Base-by-base conservation (phyloP, 2,797 vertebrate genomes). In the Gymnopithys bicolor region DNA sequence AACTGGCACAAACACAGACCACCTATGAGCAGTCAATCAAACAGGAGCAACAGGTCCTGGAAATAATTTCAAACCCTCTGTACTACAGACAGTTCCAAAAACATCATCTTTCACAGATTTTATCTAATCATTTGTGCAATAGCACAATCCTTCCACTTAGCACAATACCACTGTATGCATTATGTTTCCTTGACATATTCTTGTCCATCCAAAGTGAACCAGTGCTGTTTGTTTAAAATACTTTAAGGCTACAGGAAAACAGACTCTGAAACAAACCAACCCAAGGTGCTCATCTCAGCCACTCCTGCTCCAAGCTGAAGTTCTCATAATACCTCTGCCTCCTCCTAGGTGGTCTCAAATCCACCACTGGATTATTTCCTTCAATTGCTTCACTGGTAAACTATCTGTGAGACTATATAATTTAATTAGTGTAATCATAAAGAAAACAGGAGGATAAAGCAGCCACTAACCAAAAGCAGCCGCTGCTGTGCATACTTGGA, bases 361-460 rank as follows among this genome's bases (percentile, higher is more conserved):
- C 67, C 46, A 78, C 39, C 46, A 87, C 5, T 56, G 74, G 12
- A 45, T 79, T 91, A 96, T 67, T 67, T 46, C 48, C 55, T n/a
- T 90, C 27, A 68, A 10, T 2, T 60, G 24, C 52, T 85, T 70
- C 71, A 49, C 22, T 87, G 16, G 19, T 59, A 83, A 94, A 55
- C 59, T 53, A 75, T 59, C 48, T 56, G 51, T 53, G 41, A 86
- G 28, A 53, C 91, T 84, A 70, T 66, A 45, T 83, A 80, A 95
- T 94, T 92, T 66, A 79, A 84, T 83, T 59, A 60, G 52, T 13
- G 32, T 63, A 90, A 92, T 77, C 41, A 94, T 70, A 91, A 96
- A 96, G 87, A 95, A 97, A 91, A 92, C 35, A 94, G 92, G 63
- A 86, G 25, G 74, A 87, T 71, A 94, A 93, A 95, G 39, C 71